These are phyloP conservation scores for Rostratula benghalensis DNA, from an alignment of 2,113 vertebrate genomes.

Conservation along the genomic window DNA sequence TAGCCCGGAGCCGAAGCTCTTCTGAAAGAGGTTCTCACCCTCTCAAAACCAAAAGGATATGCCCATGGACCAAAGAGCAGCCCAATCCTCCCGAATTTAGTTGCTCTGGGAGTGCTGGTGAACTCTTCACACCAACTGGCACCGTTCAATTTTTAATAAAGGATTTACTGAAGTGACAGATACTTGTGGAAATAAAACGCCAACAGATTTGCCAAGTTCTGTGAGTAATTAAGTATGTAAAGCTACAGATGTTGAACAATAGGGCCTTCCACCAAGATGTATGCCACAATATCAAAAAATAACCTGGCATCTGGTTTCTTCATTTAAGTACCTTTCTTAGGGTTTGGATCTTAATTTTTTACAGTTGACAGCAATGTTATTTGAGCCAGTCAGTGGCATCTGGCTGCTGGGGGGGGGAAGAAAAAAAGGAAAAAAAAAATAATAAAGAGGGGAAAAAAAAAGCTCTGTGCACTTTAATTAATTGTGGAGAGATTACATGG, in stretches of 20 bases:
- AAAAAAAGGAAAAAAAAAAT: not conserved
- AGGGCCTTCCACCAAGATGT: conserved; percentile 80
- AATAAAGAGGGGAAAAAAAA: not conserved
- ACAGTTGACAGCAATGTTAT: conserved; percentile 95
- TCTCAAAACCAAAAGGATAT: not conserved
- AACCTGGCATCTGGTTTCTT: conserved; percentile 92
- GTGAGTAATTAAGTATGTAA: conserved; percentile 86
- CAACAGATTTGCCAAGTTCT: conserved; percentile 79
- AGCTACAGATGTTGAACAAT: conserved; percentile 88
- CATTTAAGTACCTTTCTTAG: conserved; percentile 91
- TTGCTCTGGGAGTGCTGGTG: not conserved
- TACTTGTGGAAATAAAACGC: conserved; percentile 71
- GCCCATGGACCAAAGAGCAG: not conserved
- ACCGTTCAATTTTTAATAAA: conserved; percentile 56
- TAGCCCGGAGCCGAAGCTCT: not conserved
- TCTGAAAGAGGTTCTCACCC: conserved; percentile 26
- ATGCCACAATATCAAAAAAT: conserved; percentile 78
- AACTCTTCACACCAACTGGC: conserved; percentile 52
- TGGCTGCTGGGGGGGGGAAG: conserved; percentile 76
- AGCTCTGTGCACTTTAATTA: conserved; percentile 96
- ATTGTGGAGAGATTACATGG: conserved; percentile 99
- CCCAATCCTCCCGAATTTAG: not conserved
- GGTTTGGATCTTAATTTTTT: conserved; percentile 96
- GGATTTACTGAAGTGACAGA: conserved; percentile 64
- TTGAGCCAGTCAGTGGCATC: conserved; percentile 95